Evolutionary conservation across 30 jellyfish, hydroid and myxozoan species (phyloP).

Genomic region (Catostylus mosaicus): DNA sequence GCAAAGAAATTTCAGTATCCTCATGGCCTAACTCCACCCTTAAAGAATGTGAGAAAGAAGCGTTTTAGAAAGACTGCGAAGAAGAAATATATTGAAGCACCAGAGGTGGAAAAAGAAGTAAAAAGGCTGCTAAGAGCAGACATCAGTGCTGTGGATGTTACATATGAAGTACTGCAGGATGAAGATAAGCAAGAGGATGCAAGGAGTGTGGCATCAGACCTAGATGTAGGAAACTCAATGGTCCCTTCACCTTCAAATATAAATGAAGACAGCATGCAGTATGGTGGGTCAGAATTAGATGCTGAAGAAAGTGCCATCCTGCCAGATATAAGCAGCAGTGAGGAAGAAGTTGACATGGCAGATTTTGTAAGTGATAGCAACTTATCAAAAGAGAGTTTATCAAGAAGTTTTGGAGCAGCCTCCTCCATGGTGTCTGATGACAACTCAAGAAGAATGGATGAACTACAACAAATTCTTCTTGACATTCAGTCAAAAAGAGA

Average conservation of each 20-base stretch:
- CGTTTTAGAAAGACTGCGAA: slow-evolving; percentile 97
- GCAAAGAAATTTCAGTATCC: slow-evolving; percentile 87
- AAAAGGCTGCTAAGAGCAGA: slow-evolving; percentile 95
- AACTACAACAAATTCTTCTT: slow-evolving; percentile 58
- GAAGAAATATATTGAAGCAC: slow-evolving; percentile 96
- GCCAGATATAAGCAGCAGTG: slow-evolving; percentile 98
- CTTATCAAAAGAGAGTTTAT: slow-evolving; percentile 35
- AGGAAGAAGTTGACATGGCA: slow-evolving; percentile 81
- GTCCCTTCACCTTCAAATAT: slow-evolving; percentile 58
- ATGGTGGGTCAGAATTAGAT: slow-evolving; percentile 72
- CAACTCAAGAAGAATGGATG: slow-evolving; percentile 19
- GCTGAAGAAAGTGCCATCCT: slow-evolving; percentile 75
- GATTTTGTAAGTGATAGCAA: slow-evolving; percentile 26
- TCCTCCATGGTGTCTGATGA: slow-evolving; percentile 25
- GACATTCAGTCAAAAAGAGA: slow-evolving; percentile 77
- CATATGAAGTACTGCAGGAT: slow-evolving; percentile 83
- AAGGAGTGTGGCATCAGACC: slow-evolving; percentile 80
- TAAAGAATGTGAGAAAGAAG: slow-evolving; percentile 88
- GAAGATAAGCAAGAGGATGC: slow-evolving; percentile 85
- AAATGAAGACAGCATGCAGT: slow-evolving; percentile 71
- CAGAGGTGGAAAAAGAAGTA: slow-evolving; percentile 97
- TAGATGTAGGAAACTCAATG: slow-evolving; percentile 77
- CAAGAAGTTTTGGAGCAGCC: slow-evolving; percentile 16
- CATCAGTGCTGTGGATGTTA: slow-evolving; percentile 96
- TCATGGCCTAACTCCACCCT: slow-evolving; percentile 98